Base-by-base conservation (phyloP, 2,888 invertebrate genomes). In the Cacoxenus indagator region DNA sequence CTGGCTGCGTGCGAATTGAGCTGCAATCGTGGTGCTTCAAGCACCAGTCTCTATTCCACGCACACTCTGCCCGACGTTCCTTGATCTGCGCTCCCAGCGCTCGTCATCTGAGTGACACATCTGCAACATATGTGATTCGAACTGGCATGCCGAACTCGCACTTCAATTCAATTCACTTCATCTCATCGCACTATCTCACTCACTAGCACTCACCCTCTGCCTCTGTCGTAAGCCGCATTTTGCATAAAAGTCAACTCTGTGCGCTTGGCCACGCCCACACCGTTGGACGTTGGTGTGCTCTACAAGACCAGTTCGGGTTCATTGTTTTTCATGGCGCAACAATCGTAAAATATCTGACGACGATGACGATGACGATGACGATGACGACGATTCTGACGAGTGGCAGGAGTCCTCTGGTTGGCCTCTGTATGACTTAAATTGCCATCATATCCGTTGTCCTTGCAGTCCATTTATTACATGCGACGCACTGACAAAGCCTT, bases 341-440 rank as follows among this genome's bases (percentile, higher is more conserved):
- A 73, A 71, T 73, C 72, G 70, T 70, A 71, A 72, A 70, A 75
- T 75, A 51, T 26, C 26, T 55, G 54, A 2, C 26, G 19, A 24
- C 24, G 61, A 24, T 62, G 22, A 45, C 22, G 43, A 22, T 61
- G 59, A 17, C 9, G 17, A 6, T 59, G 29, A 29, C 17, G 19
- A 27, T 37, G 37, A 22, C n/a, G 54, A 8, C 11, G 54, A 26
- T 55, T 24, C 24, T 27, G 55, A 27, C 26, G 27, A 27, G 24
- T 37, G 37, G 8, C 37, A 17, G n/a, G 48, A 14, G 48, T 27
- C 24, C 14, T 9, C 17, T 51, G 19, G 19, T n/a, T n/a, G 17
- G 51, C 51, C 9, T 76, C 75, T 83, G 81, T 79, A 75, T 78
- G 84, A 80, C 80, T 85, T 80, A 81, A 85, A 86, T 85, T 85